A percentile compares a stretch with the other conserved stretches of the same genome.
Evolutionary conservation across 2,797 vertebrate species (phyloP).

Genomic region (Coregonus sp.): DNA sequence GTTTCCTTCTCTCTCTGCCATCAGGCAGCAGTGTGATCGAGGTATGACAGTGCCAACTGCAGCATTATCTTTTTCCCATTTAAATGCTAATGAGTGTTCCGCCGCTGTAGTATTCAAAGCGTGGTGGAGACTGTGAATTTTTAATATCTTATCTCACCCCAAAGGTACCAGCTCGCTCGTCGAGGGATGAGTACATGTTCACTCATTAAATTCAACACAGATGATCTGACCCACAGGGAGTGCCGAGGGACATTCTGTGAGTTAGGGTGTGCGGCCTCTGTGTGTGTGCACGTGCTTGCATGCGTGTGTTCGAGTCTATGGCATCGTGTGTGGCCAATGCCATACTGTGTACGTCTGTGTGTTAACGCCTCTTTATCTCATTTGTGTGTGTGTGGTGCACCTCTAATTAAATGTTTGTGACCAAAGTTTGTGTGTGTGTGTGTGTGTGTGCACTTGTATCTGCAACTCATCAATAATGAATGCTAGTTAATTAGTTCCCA

Average conservation of each 20-base stretch:
- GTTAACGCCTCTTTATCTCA: constrained; percentile 8
- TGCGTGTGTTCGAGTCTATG: constrained; percentile 20
- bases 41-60: constrained; percentile 67
- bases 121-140: constrained; percentile 71
- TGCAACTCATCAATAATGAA: constrained; percentile 64
- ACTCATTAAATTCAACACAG: constrained; percentile 73
- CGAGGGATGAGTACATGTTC: constrained; percentile 64
- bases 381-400: constrained; percentile 3
- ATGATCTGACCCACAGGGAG: constrained; percentile 50
- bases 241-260: constrained; percentile 39
- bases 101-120: constrained; percentile 65
- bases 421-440: background rate
- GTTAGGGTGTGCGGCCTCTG: constrained; percentile 20
- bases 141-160: constrained; percentile 74
- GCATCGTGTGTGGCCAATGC: constrained; percentile 7
- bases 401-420: background rate
- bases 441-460: constrained; percentile 49
- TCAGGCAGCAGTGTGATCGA: constrained; percentile 50
- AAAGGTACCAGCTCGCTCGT: constrained; percentile 70
- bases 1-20: constrained; percentile 47
- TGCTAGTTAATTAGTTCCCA: constrained; percentile 66
- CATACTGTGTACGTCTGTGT: constrained; percentile 9
- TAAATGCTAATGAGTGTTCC: constrained; percentile 80
- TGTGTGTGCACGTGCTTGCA: background rate
- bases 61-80: constrained; percentile 78